Evolutionary conservation across 2,888 invertebrate genomes (phyloP).

Genomic region (Macrosiphum euphorbiae): DNA sequence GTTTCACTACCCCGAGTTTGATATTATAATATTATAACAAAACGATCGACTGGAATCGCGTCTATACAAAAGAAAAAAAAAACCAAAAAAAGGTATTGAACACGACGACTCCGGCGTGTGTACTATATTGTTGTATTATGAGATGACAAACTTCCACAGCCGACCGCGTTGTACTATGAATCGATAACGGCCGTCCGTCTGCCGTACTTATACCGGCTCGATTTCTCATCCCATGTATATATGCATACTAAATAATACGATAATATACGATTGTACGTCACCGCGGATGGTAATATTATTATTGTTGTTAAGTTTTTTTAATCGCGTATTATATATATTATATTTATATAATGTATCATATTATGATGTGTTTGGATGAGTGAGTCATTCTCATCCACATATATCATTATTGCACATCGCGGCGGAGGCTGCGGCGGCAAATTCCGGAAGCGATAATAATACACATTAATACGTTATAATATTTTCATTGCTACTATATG

Average conservation of each 20-base stretch:
- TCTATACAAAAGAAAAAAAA: background rate
- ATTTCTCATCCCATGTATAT: background rate
- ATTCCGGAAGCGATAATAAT: constrained; percentile 10
- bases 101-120: background rate
- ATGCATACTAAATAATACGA: too few species aligned
- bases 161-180: constrained; percentile 24
- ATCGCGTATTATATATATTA: background rate
- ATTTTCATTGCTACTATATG: background rate
- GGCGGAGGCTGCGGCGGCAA: background rate
- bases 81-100: background rate
- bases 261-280: background rate
- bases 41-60: background rate
- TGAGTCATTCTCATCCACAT: background rate
- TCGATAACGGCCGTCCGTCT: background rate
- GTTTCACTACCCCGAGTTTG: background rate
- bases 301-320: background rate
- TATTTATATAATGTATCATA: background rate
- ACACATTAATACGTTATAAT: background rate
- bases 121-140: background rate
- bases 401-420: background rate
- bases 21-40: background rate
- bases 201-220: background rate
- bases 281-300: background rate
- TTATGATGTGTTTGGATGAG: background rate
- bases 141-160: background rate